phyloP scores from a whole-genome alignment of 2,113 vertebrate genomes.

The Platichthys stellatus region DNA sequence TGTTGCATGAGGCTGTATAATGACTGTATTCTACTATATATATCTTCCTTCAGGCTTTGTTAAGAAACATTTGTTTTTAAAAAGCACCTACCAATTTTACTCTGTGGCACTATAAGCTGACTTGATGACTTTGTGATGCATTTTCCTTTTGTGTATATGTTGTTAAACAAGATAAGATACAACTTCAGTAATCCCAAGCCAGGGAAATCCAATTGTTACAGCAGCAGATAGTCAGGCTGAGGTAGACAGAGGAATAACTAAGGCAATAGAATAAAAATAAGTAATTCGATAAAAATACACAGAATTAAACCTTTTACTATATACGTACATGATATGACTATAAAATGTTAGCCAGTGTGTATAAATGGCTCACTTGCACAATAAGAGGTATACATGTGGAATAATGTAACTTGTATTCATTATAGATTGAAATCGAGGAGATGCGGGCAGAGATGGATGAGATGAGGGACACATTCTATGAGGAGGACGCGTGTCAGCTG shows the following conservation, averaged over 20 bases:
- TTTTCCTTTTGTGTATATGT: background rate
- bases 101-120: background rate
- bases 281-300: no score
- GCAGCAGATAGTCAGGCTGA: background rate
- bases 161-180: background rate
- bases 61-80: background rate
- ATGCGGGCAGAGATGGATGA: conserved; percentile 99
- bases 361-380: no score
- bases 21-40: background rate
- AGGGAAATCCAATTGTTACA: background rate
- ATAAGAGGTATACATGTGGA: background rate
- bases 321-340: no score
- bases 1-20: conserved; percentile 1
- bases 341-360: no score
- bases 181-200: background rate
- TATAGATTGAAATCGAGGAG: conserved; percentile 93
- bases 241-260: background rate
- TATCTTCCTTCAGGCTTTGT: conserved; percentile 1
- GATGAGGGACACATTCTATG: conserved; percentile 98
- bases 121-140: background rate
- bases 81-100: background rate
- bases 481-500: conserved; percentile 97
- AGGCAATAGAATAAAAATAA: no score
- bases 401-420: background rate
- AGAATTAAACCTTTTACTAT: no score